Evolutionary conservation across 30 jellyfish, hydroid and myxozoan species (phyloP).

Genomic region (Pseudorhiza aurosa): DNA sequence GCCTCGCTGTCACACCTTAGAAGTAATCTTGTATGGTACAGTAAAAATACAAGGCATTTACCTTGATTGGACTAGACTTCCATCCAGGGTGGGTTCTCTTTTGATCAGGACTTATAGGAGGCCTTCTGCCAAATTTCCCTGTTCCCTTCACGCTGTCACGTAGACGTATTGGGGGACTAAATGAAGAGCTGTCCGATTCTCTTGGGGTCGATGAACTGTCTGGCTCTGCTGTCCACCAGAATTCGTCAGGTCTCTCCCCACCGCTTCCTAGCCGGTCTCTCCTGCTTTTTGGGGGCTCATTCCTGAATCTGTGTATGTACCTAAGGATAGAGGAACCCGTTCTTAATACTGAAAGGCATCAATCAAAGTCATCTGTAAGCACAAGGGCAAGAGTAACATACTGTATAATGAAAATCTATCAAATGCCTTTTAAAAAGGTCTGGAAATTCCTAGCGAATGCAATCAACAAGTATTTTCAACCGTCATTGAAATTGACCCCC

Average conservation of each 20-base stretch:
- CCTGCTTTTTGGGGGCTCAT: constrained; percentile 68
- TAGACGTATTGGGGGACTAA: constrained; percentile 54
- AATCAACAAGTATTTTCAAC: too few species aligned
- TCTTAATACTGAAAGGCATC: too few species aligned
- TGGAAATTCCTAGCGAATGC: too few species aligned
- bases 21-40: too few species aligned
- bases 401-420: too few species aligned
- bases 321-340: not conserved
- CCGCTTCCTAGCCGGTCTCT: constrained; percentile 16
- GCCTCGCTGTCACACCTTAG: too few species aligned
- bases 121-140: not conserved
- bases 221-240: constrained; percentile 77
- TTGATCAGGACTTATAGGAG: constrained; percentile 67
- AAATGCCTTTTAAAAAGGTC: too few species aligned
- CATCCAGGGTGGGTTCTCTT: not conserved
- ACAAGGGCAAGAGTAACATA: too few species aligned
- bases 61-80: not conserved
- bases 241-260: constrained; percentile 8
- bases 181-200: constrained; percentile 41
- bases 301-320: constrained; percentile 66
- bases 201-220: constrained; percentile 69
- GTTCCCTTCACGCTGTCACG: constrained; percentile 1
- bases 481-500: too few species aligned
- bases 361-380: too few species aligned
- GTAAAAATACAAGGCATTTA: too few species aligned